A percentile compares a stretch with the other conserved stretches of the same genome.
Conservation (phyloP, 2,797 vertebrate species). For the Sylvilagus floridanus region DNA sequence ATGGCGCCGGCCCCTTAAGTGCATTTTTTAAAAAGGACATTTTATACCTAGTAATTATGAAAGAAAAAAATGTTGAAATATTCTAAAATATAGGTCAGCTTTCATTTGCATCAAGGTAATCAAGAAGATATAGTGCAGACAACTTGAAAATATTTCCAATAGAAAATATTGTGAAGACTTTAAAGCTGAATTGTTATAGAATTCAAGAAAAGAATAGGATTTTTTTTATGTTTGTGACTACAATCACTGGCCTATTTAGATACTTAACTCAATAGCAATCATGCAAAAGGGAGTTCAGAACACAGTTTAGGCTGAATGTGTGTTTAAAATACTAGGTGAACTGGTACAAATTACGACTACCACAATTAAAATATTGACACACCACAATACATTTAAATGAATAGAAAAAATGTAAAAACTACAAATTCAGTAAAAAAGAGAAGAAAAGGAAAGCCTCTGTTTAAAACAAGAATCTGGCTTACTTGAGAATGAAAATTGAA, state of each 20-base stretch:
- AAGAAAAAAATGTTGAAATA: neutral
- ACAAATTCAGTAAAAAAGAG: neutral
- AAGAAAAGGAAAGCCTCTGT: neutral
- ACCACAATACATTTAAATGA: neutral
- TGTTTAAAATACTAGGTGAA: neutral
- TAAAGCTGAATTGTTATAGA: neutral
- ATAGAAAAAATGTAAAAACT: constrained; percentile 9
- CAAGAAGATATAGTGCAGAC: neutral
- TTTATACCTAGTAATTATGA: neutral
- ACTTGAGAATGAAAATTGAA: neutral
- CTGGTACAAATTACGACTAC: neutral
- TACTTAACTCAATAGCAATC: neutral
- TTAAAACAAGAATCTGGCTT: neutral
- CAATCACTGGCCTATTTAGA: neutral
- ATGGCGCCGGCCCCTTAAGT: too few species aligned
- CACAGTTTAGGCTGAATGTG: neutral
- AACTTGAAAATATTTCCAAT: neutral
- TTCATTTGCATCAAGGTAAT: constrained; percentile 18
- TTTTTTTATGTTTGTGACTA: neutral
- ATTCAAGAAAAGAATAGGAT: neutral
- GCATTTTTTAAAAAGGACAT: neutral
- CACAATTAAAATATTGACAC: constrained; percentile 17
- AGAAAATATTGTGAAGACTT: constrained; percentile 7
- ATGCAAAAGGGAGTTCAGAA: neutral
- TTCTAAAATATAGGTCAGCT: neutral